phyloP scores from a whole-genome alignment of 2,797 vertebrate genomes.

The Sylvilagus floridanus region DNA sequence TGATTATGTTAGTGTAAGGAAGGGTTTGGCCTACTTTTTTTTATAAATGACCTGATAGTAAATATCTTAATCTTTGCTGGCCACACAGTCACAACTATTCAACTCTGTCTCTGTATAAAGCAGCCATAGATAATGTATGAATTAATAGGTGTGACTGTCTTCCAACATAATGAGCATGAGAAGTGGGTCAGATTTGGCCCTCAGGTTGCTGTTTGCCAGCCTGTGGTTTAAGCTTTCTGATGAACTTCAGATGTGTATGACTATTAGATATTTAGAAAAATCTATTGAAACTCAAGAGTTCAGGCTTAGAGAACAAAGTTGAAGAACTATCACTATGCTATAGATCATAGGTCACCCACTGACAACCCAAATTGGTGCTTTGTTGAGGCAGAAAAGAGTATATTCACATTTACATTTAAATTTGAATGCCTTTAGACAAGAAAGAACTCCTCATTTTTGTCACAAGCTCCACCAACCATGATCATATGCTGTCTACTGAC shows the following conservation, averaged over 20 bases:
- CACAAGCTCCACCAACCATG: background rate
- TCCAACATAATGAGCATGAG: background rate
- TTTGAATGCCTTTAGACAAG: background rate
- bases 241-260: background rate
- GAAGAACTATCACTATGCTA: background rate
- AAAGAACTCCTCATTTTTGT: background rate
- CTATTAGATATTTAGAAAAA: background rate
- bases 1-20: background rate
- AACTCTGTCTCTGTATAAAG: background rate
- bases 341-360: background rate
- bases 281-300: conserved; percentile 17
- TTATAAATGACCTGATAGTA: background rate
- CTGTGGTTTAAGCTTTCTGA: background rate
- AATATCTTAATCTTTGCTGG: background rate
- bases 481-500: background rate
- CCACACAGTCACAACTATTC: background rate
- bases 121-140: background rate
- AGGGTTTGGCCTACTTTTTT: background rate
- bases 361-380: background rate
- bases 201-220: background rate
- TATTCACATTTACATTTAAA: background rate
- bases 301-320: background rate
- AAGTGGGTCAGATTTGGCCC: background rate
- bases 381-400: background rate
- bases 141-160: background rate